These are phyloP conservation scores for Tuberolachnus salignus DNA, from an alignment of 2,888 invertebrate species.

Conservation along the genomic window DNA sequence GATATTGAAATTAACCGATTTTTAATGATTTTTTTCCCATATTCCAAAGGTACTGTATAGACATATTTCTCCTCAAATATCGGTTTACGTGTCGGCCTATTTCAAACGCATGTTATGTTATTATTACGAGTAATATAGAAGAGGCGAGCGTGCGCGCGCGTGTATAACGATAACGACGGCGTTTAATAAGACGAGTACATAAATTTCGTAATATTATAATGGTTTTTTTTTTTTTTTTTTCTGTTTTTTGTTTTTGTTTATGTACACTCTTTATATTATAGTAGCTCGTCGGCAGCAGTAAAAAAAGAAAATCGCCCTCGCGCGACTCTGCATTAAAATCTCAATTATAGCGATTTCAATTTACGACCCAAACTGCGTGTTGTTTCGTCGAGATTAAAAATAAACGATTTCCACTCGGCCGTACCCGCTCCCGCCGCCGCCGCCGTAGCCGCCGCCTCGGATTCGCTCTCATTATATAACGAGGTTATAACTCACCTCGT, in stretches of 20 bases:
- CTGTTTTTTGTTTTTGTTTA: not conserved
- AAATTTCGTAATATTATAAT: conserved; percentile 6
- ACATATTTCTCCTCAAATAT: too few species aligned
- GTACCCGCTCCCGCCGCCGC: not conserved
- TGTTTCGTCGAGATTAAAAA: conserved; percentile 44
- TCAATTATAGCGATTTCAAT: conserved; percentile 50
- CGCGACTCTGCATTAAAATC: conserved; percentile 36
- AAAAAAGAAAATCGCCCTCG: conserved; percentile 8
- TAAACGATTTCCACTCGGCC: conserved; percentile 39
- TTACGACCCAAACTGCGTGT: conserved; percentile 11
- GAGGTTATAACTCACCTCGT: conserved; percentile 44
- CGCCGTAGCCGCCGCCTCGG: not conserved
- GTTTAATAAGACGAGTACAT: conserved; percentile 30
- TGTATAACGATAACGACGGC: too few species aligned
- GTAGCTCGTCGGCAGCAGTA: not conserved
- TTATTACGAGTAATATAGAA: not conserved
- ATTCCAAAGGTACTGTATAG: too few species aligned
- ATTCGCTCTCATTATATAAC: conserved; percentile 10
- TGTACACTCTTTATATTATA: not conserved
- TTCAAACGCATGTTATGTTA: too few species aligned
- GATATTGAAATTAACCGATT: too few species aligned
- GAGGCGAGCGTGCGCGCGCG: not conserved
- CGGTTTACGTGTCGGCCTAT: too few species aligned
- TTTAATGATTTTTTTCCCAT: too few species aligned
- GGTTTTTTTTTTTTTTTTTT: too few species aligned